Percentiles rank a stretch among this genome's conserved stretches.
Evolutionary conservation across 2,113 vertebrate species (phyloP).

Genomic region (Centropristis striata): DNA sequence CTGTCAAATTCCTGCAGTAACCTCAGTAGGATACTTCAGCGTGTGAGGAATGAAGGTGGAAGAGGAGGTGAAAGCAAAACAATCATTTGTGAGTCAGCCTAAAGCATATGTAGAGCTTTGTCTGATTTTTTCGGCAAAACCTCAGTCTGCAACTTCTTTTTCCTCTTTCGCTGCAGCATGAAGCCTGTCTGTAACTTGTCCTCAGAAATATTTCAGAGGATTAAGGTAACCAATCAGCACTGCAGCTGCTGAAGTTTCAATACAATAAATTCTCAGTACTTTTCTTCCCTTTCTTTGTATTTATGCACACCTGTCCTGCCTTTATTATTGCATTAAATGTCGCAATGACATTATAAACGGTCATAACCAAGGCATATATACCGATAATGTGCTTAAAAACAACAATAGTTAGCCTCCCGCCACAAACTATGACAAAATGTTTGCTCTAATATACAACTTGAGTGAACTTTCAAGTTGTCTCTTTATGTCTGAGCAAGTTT

Average conservation of each 20-base stretch:
- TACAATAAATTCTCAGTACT: background rate
- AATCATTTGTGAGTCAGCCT: slow-evolving; percentile 52
- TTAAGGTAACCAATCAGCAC: background rate
- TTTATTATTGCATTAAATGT: background rate
- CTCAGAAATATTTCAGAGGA: background rate
- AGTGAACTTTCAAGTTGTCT: slow-evolving; percentile 3
- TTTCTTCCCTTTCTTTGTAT: background rate
- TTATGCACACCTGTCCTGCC: background rate
- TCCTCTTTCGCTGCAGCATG: background rate
- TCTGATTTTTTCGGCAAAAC: slow-evolving; percentile 24
- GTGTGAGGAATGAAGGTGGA: slow-evolving; percentile 48
- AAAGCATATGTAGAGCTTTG: slow-evolving; percentile 27
- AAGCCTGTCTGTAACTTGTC: background rate
- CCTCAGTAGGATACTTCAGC: slow-evolving; percentile 55
- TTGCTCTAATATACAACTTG: background rate
- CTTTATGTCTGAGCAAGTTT: slow-evolving; percentile 35
- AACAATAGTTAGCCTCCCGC: background rate
- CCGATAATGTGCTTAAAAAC: background rate
- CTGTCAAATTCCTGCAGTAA: slow-evolving; percentile 61
- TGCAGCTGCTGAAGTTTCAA: background rate
- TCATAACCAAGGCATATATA: background rate
- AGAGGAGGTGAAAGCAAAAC: slow-evolving; percentile 46
- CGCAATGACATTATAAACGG: background rate
- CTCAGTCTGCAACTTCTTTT: slow-evolving; percentile 6
- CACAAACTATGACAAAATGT: background rate